phyloP scores from a whole-genome alignment of 2,797 vertebrate species.

The Mus minutoides region DNA sequence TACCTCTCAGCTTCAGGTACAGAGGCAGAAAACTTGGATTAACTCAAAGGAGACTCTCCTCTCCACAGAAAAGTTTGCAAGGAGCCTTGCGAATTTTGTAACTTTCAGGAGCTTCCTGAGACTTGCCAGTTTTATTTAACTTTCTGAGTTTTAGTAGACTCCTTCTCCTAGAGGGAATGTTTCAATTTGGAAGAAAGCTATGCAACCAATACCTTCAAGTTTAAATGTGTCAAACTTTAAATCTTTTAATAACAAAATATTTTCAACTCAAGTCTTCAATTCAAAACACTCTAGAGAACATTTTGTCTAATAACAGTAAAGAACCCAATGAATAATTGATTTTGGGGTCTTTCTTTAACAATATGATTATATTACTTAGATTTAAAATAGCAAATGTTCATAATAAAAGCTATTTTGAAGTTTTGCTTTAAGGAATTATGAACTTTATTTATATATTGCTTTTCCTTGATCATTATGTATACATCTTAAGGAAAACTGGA shows the following conservation, averaged over 20 bases:
- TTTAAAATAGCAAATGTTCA: slow-evolving; percentile 64
- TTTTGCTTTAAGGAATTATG: slow-evolving; percentile 47
- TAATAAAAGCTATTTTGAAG: slow-evolving; percentile 69
- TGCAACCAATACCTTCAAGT: neutral
- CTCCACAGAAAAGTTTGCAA: neutral
- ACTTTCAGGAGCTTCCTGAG: neutral
- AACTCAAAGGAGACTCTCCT: neutral
- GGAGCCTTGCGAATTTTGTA: neutral
- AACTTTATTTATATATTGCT: neutral
- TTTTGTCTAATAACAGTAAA: slow-evolving; percentile 24
- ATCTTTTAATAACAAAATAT: slow-evolving; percentile 37
- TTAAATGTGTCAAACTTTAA: slow-evolving; percentile 39
- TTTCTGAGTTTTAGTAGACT: neutral
- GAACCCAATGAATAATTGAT: slow-evolving; percentile 9
- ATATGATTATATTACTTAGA: slow-evolving; percentile 5
- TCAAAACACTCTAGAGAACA: slow-evolving; percentile 50
- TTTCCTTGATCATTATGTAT: slow-evolving; percentile 30
- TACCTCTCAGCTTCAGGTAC: neutral
- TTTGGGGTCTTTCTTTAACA: neutral
- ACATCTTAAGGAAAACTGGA: slow-evolving; percentile 52
- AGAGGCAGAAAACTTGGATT: neutral
- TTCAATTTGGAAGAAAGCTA: neutral
- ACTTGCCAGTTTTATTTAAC: neutral
- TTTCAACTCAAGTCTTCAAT: slow-evolving; percentile 9
- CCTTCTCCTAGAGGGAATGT: neutral